Percentiles rank a stretch among this genome's conserved stretches.
Evolutionary conservation across 1,140 invertebrate species (phyloP).

Genomic region (Globodera ellingtonae): DNA sequence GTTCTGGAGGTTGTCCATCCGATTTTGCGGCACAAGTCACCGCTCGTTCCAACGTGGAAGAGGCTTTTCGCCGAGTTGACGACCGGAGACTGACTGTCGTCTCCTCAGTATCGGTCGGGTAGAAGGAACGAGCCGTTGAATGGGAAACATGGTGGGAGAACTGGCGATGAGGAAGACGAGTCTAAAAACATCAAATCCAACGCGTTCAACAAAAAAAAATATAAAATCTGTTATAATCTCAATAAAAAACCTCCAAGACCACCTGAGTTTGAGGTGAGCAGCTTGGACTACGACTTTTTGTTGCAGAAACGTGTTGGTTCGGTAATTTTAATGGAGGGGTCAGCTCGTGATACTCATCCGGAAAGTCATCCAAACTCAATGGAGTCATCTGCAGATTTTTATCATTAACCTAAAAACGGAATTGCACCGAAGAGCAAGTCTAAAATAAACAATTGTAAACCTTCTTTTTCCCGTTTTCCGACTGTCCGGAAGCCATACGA

Average conservation of each 20-base stretch:
- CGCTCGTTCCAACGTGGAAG: neutral
- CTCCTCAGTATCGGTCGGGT: neutral
- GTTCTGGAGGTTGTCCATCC: too few relatives aligned
- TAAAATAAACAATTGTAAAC: neutral
- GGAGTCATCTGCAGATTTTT: slow-evolving; percentile 2
- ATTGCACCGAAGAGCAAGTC: neutral
- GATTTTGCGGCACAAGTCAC: neutral
- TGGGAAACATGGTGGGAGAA: neutral
- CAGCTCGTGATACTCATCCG: slow-evolving; percentile 14
- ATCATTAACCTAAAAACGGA: neutral
- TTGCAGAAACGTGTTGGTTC: neutral
- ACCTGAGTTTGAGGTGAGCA: slow-evolving; percentile 1
- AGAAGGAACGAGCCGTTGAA: slow-evolving; percentile 6
- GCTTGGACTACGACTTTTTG: slow-evolving; percentile 24
- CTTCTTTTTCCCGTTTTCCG: neutral
- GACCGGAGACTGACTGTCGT: neutral
- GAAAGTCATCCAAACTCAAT: slow-evolving; percentile 9
- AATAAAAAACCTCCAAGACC: too few relatives aligned
- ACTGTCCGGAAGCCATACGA: neutral
- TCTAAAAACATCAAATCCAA: neutral
- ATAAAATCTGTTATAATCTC: too few relatives aligned
- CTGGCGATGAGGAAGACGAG: slow-evolving; percentile 4
- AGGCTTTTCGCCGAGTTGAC: slow-evolving; percentile 10
- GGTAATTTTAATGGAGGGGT: neutral
- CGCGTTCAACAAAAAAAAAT: too few relatives aligned